Evolutionary conservation across 1,140 invertebrate genomes (phyloP).

Genomic region (Steinernema khuongi): DNA sequence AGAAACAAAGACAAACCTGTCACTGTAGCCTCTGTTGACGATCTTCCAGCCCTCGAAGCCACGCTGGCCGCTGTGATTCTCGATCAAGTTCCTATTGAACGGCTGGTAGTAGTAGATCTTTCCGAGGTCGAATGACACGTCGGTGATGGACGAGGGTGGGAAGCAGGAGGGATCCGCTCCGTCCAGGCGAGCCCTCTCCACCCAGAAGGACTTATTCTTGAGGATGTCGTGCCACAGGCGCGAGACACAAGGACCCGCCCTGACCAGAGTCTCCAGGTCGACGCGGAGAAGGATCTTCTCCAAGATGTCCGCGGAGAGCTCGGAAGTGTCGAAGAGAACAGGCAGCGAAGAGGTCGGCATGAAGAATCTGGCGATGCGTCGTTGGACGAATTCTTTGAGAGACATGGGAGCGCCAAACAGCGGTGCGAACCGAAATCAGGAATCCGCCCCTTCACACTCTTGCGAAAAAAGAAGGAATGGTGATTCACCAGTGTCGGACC

Average conservation of each 20-base stretch:
- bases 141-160: not conserved
- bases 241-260: not conserved
- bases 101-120: not conserved
- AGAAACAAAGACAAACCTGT: not conserved
- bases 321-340: not conserved
- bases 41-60: conserved; percentile 6
- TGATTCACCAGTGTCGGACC: too few relatives aligned
- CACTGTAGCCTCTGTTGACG: not conserved
- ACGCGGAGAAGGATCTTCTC: not conserved
- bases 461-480: too few relatives aligned
- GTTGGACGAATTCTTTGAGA: not conserved
- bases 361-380: not conserved
- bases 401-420: too few relatives aligned
- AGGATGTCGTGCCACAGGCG: not conserved
- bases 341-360: not conserved
- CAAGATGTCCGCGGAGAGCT: not conserved
- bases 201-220: not conserved
- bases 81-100: conserved; percentile 5
- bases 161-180: not conserved
- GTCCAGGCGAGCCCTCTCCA: not conserved
- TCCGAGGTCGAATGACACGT: not conserved
- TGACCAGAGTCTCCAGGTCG: not conserved
- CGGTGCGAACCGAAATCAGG: too few relatives aligned
- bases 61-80: conserved; percentile 5
- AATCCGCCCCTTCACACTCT: too few relatives aligned